Conservation (phyloP, 2,888 invertebrate species). For the Caenorhabditis doughertyi region DNA sequence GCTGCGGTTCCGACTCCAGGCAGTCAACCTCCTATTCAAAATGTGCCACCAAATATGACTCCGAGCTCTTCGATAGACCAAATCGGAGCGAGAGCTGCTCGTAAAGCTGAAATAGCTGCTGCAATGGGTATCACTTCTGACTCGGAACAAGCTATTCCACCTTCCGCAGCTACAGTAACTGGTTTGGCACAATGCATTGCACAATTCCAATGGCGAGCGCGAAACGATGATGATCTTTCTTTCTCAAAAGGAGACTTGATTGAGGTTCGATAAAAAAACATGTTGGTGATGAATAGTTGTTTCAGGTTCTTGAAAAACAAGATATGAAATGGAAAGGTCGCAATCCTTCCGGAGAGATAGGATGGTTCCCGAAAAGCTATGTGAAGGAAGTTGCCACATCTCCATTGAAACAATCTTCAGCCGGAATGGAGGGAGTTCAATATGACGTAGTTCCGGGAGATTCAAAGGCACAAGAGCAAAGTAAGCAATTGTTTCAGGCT, state of each 20-base stretch:
- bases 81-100: slow-evolving; percentile 54
- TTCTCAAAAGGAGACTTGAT: slow-evolving; percentile 87
- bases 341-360: slow-evolving; percentile 80
- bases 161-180: too few species aligned
- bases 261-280: slow-evolving; percentile 69
- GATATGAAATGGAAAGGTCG: slow-evolving; percentile 87
- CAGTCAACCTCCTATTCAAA: slow-evolving; percentile 70
- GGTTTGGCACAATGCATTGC: slow-evolving; percentile 74
- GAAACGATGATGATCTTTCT: slow-evolving; percentile 86
- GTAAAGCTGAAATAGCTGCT: slow-evolving; percentile 57
- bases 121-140: slow-evolving; percentile 39
- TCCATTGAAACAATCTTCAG: slow-evolving; percentile 10
- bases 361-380: slow-evolving; percentile 83
- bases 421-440: slow-evolving; percentile 7
- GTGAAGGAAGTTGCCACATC: slow-evolving; percentile 73
- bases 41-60: slow-evolving; percentile 73
- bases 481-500: neutral
- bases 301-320: slow-evolving; percentile 86
- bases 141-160: too few species aligned
- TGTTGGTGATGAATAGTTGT: neutral
- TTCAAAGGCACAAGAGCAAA: neutral
- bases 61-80: slow-evolving; percentile 72
- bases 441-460: slow-evolving; percentile 58
- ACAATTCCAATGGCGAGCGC: slow-evolving; percentile 86
- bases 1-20: slow-evolving; percentile 62